Evolutionary conservation across 2,113 vertebrate genomes (phyloP).

Genomic region (Psilopsiagon aymara): DNA sequence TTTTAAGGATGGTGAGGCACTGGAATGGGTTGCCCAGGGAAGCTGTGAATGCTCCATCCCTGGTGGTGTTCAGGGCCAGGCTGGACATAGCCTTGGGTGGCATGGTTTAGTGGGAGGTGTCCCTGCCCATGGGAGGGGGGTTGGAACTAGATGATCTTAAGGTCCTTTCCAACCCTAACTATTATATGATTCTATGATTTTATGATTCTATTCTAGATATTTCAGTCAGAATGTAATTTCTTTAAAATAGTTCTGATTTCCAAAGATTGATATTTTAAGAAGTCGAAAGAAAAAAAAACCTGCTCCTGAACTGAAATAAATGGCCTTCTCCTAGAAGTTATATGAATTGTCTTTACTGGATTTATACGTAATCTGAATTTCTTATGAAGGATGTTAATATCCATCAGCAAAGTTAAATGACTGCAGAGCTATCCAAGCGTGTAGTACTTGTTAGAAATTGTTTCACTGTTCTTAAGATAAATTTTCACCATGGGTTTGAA

Average conservation of each 20-base stretch:
- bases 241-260: not conserved
- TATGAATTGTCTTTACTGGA: slow-evolving; percentile 38
- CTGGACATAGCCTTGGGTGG: no score
- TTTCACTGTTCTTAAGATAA: slow-evolving; percentile 9
- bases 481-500: not conserved
- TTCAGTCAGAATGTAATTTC: not conserved
- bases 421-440: not conserved
- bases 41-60: no score
- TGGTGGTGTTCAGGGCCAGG: not conserved
- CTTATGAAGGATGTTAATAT: slow-evolving; percentile 27
- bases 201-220: not conserved
- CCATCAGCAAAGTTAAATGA: slow-evolving; percentile 31
- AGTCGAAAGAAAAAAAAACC: not conserved
- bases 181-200: not conserved
- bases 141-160: not conserved
- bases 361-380: slow-evolving; percentile 39
- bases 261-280: not conserved
- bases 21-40: no score
- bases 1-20: no score
- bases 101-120: no score
- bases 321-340: slow-evolving; percentile 7
- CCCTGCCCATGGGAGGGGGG: not conserved
- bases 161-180: not conserved
- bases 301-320: not conserved
- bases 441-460: not conserved